phyloP scores from a whole-genome alignment of 2,888 invertebrate species.

The Erynnis tages region DNA sequence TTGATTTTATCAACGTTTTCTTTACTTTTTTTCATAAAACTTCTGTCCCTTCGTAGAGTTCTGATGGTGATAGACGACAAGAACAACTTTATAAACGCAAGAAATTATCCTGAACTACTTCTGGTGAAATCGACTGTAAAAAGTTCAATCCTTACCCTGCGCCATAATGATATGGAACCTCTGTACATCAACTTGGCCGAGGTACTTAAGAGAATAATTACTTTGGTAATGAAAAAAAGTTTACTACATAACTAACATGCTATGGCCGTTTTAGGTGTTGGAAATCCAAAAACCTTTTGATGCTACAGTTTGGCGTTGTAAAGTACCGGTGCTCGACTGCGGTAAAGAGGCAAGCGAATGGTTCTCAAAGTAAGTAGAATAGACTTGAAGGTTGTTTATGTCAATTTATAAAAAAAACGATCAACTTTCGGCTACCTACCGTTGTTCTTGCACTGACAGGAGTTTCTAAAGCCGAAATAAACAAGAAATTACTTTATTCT shows the following conservation, averaged over 20 bases:
- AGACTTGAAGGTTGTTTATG: background rate
- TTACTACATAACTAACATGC: too few species aligned
- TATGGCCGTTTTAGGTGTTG: slow-evolving; percentile 43
- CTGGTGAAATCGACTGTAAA: slow-evolving; percentile 73
- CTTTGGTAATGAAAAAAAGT: too few species aligned
- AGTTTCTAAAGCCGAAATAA: too few species aligned
- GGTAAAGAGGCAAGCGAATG: slow-evolving; percentile 87
- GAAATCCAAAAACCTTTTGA: slow-evolving; percentile 50
- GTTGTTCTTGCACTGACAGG: too few species aligned
- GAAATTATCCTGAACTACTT: slow-evolving; percentile 79
- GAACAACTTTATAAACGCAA: slow-evolving; percentile 80
- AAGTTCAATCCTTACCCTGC: slow-evolving; percentile 76
- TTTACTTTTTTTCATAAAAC: background rate
- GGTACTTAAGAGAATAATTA: too few species aligned
- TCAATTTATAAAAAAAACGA: too few species aligned
- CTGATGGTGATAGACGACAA: slow-evolving; percentile 81
- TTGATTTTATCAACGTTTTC: background rate
- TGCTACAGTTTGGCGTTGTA: slow-evolving; percentile 80
- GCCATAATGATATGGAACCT: slow-evolving; percentile 79
- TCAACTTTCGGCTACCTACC: too few species aligned
- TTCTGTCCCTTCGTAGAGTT: slow-evolving; percentile 54
- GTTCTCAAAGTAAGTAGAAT: slow-evolving; percentile 83
- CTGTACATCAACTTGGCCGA: slow-evolving; percentile 78
- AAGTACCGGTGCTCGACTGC: slow-evolving; percentile 85
- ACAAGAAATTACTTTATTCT: too few species aligned